Conservation (phyloP, 1,140 invertebrate genomes). For the Tigriopus japonicus region DNA sequence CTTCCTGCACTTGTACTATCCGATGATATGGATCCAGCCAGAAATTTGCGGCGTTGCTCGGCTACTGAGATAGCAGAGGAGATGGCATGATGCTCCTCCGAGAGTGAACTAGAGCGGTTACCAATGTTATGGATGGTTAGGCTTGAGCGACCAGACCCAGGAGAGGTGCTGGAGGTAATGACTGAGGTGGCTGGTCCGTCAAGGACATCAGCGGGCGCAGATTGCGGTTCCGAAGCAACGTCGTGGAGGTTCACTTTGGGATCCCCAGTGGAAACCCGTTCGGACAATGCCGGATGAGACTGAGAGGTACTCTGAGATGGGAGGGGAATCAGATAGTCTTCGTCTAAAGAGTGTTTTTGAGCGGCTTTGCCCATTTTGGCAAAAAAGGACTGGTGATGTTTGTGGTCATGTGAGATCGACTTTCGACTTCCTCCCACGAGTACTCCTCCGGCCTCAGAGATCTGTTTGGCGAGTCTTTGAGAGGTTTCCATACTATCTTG, state of each 20-base stretch:
- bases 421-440: too few species aligned
- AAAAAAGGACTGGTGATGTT: not conserved
- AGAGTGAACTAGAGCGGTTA: not conserved
- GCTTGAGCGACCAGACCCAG: not conserved
- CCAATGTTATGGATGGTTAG: not conserved
- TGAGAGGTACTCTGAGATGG: not conserved
- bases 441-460: too few species aligned
- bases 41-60: too few species aligned
- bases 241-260: not conserved
- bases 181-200: not conserved
- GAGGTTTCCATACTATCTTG: slow-evolving; percentile 3
- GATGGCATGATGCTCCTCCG: too few species aligned
- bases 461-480: not conserved
- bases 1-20: not conserved
- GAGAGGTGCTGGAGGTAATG: not conserved
- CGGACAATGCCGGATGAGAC: not conserved
- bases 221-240: not conserved
- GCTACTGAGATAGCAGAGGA: too few species aligned
- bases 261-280: not conserved
- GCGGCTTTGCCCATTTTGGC: not conserved
- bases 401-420: too few species aligned
- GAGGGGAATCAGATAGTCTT: not conserved
- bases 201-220: not conserved
- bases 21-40: too few species aligned
- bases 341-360: not conserved